Evolutionary conservation across 2,888 invertebrate genomes (phyloP), one percentile per base, ranked within the genome.

Genomic region (Cerastis leucographa): DNA sequence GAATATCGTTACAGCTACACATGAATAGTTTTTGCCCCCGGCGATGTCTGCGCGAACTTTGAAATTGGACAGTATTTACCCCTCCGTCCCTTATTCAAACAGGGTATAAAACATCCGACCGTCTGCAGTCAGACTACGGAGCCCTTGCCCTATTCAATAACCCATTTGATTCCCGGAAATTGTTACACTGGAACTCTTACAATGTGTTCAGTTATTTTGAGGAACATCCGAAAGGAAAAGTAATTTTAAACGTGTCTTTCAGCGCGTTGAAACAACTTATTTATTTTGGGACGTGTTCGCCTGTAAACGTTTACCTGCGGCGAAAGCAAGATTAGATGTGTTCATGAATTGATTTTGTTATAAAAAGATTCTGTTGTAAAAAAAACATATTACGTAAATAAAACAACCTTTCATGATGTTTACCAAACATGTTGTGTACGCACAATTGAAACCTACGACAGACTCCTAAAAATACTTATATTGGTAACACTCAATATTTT

Each of bases 111-210:
- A 80, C 76, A 87, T 80, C 75, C 68, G 70, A 40, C 74, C 59
- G 76, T 78, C 81, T 74, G 78, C 77, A 71, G 73, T 61, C 69
- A 74, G 75, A 75, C 77, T 76, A 69, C 54, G 59, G 62, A 46
- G 8, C 79, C 83, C 73, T 71, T 68, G 29, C 78, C 80, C 81
- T 80, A 78, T 87, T 84, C 86, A 85, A 87, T 87, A 87, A 80
- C 81, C 74, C 71, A 80, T 87, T 87, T 84, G 78, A 84, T 77
- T 77, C 61, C 80, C 80, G 86, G 87, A 87, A 78, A 87, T 87
- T 87, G 80, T 69, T 80, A 73, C 80, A 83, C 71, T 66, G 78
- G 74, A 83, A 72, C 54, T 74, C 71, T 81, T 78, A 78, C 76
- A 84, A 80, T 74, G 70, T 80, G 84, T 81, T 76, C 78, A 80